Base-by-base conservation (phyloP, 2,888 invertebrate genomes). In the Cosmorhoe ocellata region DNA sequence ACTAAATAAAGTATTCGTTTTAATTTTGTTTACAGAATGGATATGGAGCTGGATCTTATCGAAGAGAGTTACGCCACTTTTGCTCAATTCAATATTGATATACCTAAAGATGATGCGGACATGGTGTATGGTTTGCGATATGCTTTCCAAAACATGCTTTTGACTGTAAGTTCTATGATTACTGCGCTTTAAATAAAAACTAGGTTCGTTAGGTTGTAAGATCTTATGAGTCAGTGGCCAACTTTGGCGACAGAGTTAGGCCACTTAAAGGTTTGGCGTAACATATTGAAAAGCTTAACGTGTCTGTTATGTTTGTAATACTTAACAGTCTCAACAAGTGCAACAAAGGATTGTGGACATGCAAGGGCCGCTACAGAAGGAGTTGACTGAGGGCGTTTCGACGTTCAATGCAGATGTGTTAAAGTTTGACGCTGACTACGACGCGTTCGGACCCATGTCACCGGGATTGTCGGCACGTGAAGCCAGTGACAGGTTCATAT, bases 401-500 rank as follows among this genome's bases (percentile, higher is more conserved):
- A 84, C 91, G 28, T 95, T 96, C 71, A 85, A 91, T 28, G 76
- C 81, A 11, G 94, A 95, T 51, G 94, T 96, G 1, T 76, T 91
- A 14, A 85, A 92, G 48, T 96, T 96, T 67, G 94, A 95, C 69
- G 72, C 71, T 0, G 95, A 96, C 66, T 96, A 94, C 70, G 94
- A 94, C 10, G 67, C 84, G n/a, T 93, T 92, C 69, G 98, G 98
- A 0, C 98, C 98, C 0, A 95, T 97, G 96, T 92, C 95, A 0
- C 93, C 94, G 3, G 97, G 96, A 1, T 91, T 98, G 22, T 85
- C 94, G 0, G 96, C 97, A 0, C 92, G 95, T 62, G 97, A 97
- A 81, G 97, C 97, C 12, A 96, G 96, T 64, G 96, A 97, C 77
- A 92, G 95, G 88, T 93, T 77, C 14, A 28, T 28, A 12, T 34